Evolutionary conservation across 2,113 vertebrate species (phyloP), one percentile per base, ranked within the genome.

Genomic region (Tretioscincus oriximinensis): DNA sequence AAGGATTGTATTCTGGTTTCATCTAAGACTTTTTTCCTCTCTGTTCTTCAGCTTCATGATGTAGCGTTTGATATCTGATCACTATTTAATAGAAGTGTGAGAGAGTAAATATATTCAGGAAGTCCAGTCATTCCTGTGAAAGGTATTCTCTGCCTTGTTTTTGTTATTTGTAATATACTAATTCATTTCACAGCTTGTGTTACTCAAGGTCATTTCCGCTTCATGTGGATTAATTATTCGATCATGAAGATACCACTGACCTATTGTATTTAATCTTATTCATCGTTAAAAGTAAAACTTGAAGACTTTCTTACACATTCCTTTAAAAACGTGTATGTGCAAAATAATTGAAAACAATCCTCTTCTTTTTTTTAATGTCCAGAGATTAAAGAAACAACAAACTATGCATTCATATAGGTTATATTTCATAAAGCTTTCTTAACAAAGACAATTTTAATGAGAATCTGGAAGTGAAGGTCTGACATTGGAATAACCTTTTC

Each of bases 1-100:
- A 90, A 88, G 84, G 84, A 90, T 85, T 87, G 90, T 90, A 89
- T 83, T 88, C 91, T 89, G 84, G 76, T 89, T 85, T 89, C 90
- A 31, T 86, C 88, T 68, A 64, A 91, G 84, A 88, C 86, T 87
- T 45, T 24, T 87, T 88, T 87, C 31, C 11, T 72, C 88, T 91
- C 85, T 86, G 71, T 84, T 90, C 90, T 75, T 31, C 88, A 49
- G 72, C 89, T 88, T 87, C 80, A 70, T n/a, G 84, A 89, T 87
- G 87, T 66, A 68, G 83, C 41, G 83, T 87, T 89, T 84, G 90
- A 86, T 87, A 80, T 22, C 2, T 26, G 90, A 87, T 86, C 70
- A 11, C 35, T 58, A 78, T 72, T 84, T 83, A 79, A 89, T 76
- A 85, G 69, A 73, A 84, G 68, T 89, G 90, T 84, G 63, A 78